Evolutionary conservation across 2,888 invertebrate species (phyloP).

Genomic region (Dynastes tityus): DNA sequence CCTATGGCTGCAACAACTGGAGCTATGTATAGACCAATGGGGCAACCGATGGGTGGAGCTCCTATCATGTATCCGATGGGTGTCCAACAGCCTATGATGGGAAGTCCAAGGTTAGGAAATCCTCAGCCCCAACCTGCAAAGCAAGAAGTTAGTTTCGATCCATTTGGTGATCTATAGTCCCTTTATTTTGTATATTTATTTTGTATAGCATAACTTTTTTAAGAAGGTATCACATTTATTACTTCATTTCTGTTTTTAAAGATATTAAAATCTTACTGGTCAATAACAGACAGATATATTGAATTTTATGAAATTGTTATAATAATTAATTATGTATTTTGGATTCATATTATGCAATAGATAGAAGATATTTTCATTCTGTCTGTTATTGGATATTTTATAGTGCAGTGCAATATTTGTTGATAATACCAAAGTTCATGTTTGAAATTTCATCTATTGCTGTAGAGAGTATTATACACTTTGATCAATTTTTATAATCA

Average conservation of each 20-base stretch:
- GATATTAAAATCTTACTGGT: background rate
- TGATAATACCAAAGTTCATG: constrained; percentile 42
- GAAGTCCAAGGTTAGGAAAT: constrained; percentile 64
- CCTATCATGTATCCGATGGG: constrained; percentile 61
- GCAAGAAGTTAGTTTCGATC: constrained; percentile 67
- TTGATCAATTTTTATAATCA: background rate
- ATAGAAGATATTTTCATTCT: constrained; percentile 2
- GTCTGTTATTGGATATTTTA: constrained; percentile 34
- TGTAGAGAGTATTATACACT: background rate
- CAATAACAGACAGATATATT: constrained; percentile 36
- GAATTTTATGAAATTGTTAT: constrained; percentile 16
- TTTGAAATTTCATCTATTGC: constrained; percentile 22
- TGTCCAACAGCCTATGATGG: constrained; percentile 56
- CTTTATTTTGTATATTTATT: constrained; percentile 49
- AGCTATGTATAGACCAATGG: constrained; percentile 89
- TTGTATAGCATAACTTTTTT: constrained; percentile 44
- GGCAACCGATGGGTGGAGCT: constrained; percentile 61
- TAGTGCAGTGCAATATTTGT: constrained; percentile 39
- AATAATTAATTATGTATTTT: background rate
- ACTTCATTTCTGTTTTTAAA: constrained; percentile 26
- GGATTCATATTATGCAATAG: constrained; percentile 20
- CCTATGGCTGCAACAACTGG: constrained; percentile 91
- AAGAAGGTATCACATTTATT: constrained; percentile 27
- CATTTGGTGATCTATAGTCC: constrained; percentile 70
- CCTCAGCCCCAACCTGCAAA: constrained; percentile 60